Evolutionary conservation across 2,888 invertebrate genomes (phyloP), one percentile per base, ranked within the genome.

Genomic region (Eristalinus sepulchralis): DNA sequence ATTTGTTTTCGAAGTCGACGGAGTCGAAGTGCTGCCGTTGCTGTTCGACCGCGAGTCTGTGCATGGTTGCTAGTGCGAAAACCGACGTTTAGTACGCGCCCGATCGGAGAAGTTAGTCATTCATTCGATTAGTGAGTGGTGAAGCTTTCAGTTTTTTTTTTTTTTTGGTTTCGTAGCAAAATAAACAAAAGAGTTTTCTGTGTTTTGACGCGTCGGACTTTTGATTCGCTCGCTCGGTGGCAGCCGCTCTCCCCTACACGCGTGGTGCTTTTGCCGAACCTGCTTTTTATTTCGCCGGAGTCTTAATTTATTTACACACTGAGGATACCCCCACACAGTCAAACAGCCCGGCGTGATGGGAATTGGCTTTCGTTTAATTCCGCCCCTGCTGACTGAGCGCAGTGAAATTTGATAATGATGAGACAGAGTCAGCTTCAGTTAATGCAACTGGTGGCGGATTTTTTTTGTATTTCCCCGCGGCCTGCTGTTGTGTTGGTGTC

Each of bases 1-100:
- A 86, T 83, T 79, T 75, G 82, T 79, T 82, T 86, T 83, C 78
- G 86, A 86, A 83, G 68, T 77, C 77, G 20, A 72, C 76, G 80
- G n/a, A n/a, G n/a, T 80, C 72, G 63, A 24, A 73, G 24, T 73
- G 73, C 33, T 64, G 24, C 39, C 70, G 71, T 62, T 36, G 73
- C 57, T 27, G 47, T 55, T 8, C 47, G 68, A 33, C 33, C 53
- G 39, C 31, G 60, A 8, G 39, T 67, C 31, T 62, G 11, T 55
- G 47, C 27, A 47, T 9, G 68, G 77, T 70, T 73, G 73, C 68
- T 67, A 62, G 71, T 62, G 34, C 62, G 67, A 84, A 53, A 53
- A 55, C 47, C 39, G 55, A 57, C 68, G 63, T 75, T 64, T 55
- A 62, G 71, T 71, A 66, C 80, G 76, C 80, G 66, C 68, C 63